Evolutionary conservation across 37 sponge, comb jelly and placozoan genomes (phyloP).

Genomic region (Theonella swinhoei): DNA sequence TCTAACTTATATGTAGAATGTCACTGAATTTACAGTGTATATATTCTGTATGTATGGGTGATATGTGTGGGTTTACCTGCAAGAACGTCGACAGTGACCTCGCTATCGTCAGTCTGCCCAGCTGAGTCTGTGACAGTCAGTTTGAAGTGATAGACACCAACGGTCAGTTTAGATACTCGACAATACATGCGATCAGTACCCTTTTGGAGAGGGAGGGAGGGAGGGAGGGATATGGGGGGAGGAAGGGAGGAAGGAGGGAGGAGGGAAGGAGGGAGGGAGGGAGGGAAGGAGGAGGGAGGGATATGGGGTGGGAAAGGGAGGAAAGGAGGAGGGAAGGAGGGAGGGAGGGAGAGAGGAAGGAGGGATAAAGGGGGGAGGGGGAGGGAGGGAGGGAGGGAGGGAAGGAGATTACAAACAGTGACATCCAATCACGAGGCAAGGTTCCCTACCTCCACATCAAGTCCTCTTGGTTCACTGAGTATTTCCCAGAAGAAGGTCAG

Average conservation of each 20-base stretch:
- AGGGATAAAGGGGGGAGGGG: too few species aligned
- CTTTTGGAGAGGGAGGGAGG: neutral
- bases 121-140: conserved; percentile 78
- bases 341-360: too few species aligned
- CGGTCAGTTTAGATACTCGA: conserved; percentile 21
- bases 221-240: neutral
- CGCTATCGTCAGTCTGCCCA: conserved; percentile 55
- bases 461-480: conserved; percentile 3
- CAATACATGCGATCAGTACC: neutral
- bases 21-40: too few species aligned
- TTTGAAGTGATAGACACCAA: conserved; percentile 57
- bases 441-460: conserved; percentile 35
- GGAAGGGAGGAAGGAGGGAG: neutral
- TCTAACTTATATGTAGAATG: too few species aligned
- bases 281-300: too few species aligned
- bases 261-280: neutral
- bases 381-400: too few species aligned
- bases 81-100: conserved; percentile 66
- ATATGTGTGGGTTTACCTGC: too few species aligned
- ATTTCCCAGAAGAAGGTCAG: conserved; percentile 47
- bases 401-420: too few species aligned
- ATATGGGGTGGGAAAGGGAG: too few species aligned
- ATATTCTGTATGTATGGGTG: too few species aligned
- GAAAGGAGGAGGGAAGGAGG: too few species aligned
- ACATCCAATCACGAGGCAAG: too few species aligned